These are phyloP conservation scores for Cataglyphis cursor DNA, from an alignment of 2,888 invertebrate species.

Conservation along the genomic window DNA sequence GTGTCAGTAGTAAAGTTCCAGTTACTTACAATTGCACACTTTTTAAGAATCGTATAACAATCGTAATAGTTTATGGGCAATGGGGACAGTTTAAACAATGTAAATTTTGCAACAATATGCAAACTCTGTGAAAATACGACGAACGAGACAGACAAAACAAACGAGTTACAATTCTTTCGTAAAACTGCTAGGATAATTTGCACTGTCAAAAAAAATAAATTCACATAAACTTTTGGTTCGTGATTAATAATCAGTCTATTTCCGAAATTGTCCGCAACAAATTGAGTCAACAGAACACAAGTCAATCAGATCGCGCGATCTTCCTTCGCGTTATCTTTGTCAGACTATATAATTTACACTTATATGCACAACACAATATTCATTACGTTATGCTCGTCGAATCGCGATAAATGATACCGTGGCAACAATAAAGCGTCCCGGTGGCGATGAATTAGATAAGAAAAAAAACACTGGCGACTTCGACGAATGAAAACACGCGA, in stretches of 20 bases:
- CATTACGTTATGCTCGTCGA: neutral
- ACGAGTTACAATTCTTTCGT: neutral
- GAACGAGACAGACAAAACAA: constrained; percentile 3
- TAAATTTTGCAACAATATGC: neutral
- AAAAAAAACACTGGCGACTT: neutral
- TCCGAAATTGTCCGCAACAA: no score
- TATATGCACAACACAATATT: neutral
- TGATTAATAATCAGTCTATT: neutral
- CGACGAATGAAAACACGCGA: neutral
- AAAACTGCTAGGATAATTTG: neutral
- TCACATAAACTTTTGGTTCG: neutral
- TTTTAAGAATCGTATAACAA: neutral
- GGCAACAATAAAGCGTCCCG: neutral
- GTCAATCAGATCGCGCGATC: constrained; percentile 15
- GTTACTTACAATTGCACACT: neutral
- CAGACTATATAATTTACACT: constrained; percentile 25
- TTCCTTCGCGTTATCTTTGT: neutral
- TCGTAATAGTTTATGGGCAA: neutral
- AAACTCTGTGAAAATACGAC: neutral
- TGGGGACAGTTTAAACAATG: neutral
- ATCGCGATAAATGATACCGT: neutral
- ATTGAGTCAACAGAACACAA: neutral
- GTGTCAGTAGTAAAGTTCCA: neutral
- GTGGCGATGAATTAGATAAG: neutral
- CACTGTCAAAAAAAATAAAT: neutral